Conservation (phyloP, 2,113 vertebrate species). For the Rhinichthys klamathensis region DNA sequence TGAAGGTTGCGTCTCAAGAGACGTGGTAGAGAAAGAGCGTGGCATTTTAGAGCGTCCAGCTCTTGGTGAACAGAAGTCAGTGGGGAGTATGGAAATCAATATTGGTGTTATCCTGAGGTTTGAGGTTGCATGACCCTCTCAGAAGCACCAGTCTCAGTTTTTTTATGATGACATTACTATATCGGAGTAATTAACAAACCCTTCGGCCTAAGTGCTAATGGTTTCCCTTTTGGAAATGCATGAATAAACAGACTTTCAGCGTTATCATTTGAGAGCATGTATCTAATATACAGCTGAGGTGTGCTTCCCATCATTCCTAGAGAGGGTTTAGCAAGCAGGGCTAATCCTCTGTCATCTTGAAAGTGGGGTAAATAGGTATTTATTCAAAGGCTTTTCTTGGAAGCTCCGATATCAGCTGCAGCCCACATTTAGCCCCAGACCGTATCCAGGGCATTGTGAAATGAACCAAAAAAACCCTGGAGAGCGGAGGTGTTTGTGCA, state of each 20-base stretch:
- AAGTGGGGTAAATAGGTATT: conserved; percentile 39
- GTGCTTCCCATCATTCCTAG: conserved; percentile 18
- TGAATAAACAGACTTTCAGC: neutral
- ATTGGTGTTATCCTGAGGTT: conserved; percentile 15
- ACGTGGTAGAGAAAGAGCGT: conserved; percentile 14
- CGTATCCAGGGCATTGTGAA: conserved; percentile 29
- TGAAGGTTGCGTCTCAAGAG: conserved; percentile 11
- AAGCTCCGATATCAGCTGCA: conserved; percentile 12
- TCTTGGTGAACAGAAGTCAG: conserved; percentile 13
- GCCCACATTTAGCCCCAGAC: conserved; percentile 44
- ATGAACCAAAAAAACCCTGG: conserved; percentile 32
- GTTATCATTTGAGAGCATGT: neutral
- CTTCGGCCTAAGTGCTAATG: neutral
- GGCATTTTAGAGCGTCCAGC: conserved; percentile 14
- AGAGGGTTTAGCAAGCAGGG: conserved; percentile 26
- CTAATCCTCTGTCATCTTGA: conserved; percentile 33
- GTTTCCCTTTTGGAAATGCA: conserved; percentile 13
- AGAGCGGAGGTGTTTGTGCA: conserved; percentile 35
- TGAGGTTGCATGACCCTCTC: neutral
- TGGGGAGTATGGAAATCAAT: conserved; percentile 30
- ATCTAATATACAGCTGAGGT: conserved; percentile 8
- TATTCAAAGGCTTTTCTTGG: conserved; percentile 42
- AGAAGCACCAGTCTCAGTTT: neutral
- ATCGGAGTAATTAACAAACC: conserved; percentile 3
- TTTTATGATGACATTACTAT: conserved; percentile 1